Evolutionary conservation across 2,888 invertebrate genomes (phyloP).

Genomic region (Schrankia costaestrigalis): DNA sequence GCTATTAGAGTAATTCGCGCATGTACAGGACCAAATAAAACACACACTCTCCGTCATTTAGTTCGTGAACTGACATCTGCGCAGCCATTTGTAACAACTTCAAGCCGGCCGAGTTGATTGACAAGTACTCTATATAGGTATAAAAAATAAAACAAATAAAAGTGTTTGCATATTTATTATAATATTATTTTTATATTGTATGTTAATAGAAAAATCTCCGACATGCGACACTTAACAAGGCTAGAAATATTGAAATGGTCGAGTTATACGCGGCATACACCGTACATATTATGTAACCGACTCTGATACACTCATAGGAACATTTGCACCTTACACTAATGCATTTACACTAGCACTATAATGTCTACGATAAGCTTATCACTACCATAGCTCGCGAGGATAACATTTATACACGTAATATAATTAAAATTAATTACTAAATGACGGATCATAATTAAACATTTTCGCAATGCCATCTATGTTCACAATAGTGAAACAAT

Average conservation of each 20-base stretch:
- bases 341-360: constrained; percentile 28
- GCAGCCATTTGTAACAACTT: no score
- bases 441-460: no score
- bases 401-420: constrained; percentile 9
- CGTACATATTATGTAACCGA: constrained; percentile 40
- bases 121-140: no score
- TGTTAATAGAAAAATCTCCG: constrained; percentile 73
- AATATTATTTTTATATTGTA: constrained; percentile 54
- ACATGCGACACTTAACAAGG: constrained; percentile 63
- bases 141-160: constrained; percentile 18
- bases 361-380: constrained; percentile 31
- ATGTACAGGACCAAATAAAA: no score
- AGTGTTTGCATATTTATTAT: constrained; percentile 61
- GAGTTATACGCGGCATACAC: constrained; percentile 49
- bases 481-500: no score
- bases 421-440: constrained; percentile 10
- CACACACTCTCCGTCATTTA: no score
- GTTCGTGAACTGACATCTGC: no score
- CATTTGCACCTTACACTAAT: constrained; percentile 75
- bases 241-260: constrained; percentile 63
- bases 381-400: constrained; percentile 28
- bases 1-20: no score
- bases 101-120: no score
- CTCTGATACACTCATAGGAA: constrained; percentile 75
- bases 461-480: no score